A percentile compares a stretch with the other conserved stretches of the same genome.
Conservation (phyloP, 1,140 invertebrate genomes). For the Drosophila takahashii region DNA sequence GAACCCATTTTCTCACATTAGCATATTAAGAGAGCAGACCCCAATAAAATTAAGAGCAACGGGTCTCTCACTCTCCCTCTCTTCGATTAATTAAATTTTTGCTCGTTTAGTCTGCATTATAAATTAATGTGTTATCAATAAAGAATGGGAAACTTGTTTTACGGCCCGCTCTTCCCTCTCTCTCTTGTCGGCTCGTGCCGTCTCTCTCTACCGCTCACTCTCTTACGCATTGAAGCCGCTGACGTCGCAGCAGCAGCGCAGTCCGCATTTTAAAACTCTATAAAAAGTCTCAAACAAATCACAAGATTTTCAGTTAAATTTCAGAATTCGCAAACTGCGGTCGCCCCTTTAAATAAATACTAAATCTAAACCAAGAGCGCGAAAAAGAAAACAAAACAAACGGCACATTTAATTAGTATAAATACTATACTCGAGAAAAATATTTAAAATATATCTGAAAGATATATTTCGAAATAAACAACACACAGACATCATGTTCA, state of each 20-base stretch:
- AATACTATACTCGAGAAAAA: constrained; percentile 29
- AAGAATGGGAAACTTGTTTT: constrained; percentile 45
- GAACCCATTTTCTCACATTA: constrained; percentile 3
- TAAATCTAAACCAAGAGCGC: neutral
- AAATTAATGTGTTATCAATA: constrained; percentile 78
- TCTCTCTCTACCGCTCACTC: constrained; percentile 33
- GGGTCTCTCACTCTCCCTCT: neutral
- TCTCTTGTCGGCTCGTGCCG: constrained; percentile 19
- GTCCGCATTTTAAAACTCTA: constrained; percentile 60
- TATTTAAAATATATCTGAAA: constrained; percentile 20
- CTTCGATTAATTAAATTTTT: neutral
- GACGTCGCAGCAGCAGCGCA: constrained; percentile 46
- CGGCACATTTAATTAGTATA: constrained; percentile 27
- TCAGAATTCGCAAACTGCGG: constrained; percentile 74
- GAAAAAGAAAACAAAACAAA: constrained; percentile 11
- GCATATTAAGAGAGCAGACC: neutral
- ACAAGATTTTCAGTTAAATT: constrained; percentile 84
- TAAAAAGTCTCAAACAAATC: constrained; percentile 83
- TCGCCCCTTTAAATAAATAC: constrained; percentile 34
- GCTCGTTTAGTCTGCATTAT: constrained; percentile 56
- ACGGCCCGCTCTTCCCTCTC: constrained; percentile 22
- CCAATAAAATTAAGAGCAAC: constrained; percentile 16
- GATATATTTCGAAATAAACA: constrained; percentile 36
- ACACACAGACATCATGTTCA: constrained; percentile 37
- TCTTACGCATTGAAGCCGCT: constrained; percentile 44